Base-by-base conservation (phyloP, 37 sponge, comb jelly and placozoan species). In the Halichondria panicea region DNA sequence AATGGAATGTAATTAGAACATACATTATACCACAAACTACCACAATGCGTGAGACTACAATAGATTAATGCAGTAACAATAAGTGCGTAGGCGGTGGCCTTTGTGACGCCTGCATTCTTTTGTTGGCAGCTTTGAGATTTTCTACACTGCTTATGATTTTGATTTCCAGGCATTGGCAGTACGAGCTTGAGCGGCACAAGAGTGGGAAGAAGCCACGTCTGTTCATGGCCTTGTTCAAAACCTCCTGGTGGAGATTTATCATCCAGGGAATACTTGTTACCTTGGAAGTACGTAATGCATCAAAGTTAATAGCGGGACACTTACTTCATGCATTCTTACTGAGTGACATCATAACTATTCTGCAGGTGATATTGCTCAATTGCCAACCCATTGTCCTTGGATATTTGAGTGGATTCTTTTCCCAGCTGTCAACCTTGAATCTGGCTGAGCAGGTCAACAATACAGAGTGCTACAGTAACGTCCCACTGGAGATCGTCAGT, bases 301-400 rank as follows among this genome's bases (percentile, higher is more conserved):
- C 52, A 4, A 43, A 34, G 11, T 39, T 66, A 15, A 66, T 66
- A 35, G 5, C 34, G 25, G 40, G 34, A 19, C 13, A 70, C 9
- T 42, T 35, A 9, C 7, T 11, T 8, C 9, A 66, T 41, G 15
- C 15, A 8, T 18, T 19, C 50, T 9, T 65, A 11, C 15, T 35
- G 31, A 11, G 9, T 65, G 8, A 36, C 13, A 9, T 36, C 9
- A 34, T 18, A 40, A 33, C 13, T 4, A 33, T 8, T 65, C 37
- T 70, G 52, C 71, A 89, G 85, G 76, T 84, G 44, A 45, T 50
- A 1, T 34, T 77, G n/a, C 73, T 60, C 32, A 37, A 86, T 58
- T 63, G 74, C 28, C 91, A 86, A 64, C 38, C 87, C 5, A 48
- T 91, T 0, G 3, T 91, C 1, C 57, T 91, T 15, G 91, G 91